phyloP scores from a whole-genome alignment of 2,113 vertebrate species.

The Notiomystis cincta region DNA sequence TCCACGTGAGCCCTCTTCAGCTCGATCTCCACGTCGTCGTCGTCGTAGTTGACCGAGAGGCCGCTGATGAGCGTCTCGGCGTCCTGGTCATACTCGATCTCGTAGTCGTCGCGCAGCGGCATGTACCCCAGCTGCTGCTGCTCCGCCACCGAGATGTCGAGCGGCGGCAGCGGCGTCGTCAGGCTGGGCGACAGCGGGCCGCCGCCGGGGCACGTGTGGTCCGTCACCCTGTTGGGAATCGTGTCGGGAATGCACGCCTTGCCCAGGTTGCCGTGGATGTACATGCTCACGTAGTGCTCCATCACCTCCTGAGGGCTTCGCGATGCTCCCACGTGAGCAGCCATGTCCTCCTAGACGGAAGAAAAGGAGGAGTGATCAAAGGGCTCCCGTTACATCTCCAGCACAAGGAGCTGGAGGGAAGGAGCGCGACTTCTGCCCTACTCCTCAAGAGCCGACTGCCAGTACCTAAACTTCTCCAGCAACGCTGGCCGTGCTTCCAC shows the following conservation, averaged over 20 bases:
- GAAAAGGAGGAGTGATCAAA: background rate
- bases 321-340: conserved; percentile 88
- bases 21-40: conserved; percentile 95
- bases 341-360: conserved; percentile 90
- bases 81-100: conserved; percentile 95
- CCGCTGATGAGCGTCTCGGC: conserved; percentile 95
- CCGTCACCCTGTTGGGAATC: conserved; percentile 95
- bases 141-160: conserved; percentile 88
- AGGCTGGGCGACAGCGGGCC: conserved; percentile 92
- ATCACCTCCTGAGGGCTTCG: conserved; percentile 94
- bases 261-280: conserved; percentile 96
- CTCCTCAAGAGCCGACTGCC: background rate
- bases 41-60: conserved; percentile 94
- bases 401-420: fast-evolving
- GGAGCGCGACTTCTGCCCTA: fast-evolving
- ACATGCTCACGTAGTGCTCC: conserved; percentile 98
- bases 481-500: fast-evolving
- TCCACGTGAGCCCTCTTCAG: conserved; percentile 94
- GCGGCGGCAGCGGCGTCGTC: conserved; percentile 87
- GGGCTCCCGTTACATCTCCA: fast-evolving
- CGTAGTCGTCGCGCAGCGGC: conserved; percentile 95
- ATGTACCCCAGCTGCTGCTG: conserved; percentile 99
- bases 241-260: conserved; percentile 96
- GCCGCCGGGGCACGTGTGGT: conserved; percentile 92
- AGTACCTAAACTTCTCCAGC: too few species aligned